Base-by-base conservation (phyloP, 2,888 invertebrate genomes). In the Mesoligia furuncula region DNA sequence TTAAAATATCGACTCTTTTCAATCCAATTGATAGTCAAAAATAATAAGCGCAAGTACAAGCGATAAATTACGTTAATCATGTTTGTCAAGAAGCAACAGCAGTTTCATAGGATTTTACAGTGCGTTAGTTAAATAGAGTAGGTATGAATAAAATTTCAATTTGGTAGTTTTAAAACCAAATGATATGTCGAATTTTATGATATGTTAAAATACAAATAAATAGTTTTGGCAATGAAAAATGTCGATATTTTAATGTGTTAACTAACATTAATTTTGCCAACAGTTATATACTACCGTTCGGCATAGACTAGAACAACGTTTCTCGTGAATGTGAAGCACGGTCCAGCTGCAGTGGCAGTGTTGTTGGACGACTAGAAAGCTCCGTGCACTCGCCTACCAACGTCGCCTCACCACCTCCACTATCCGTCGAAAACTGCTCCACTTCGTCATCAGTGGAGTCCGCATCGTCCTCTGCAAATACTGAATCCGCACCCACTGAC, bases 401-500 rank as follows among this genome's bases (percentile, higher is more conserved):
- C 59, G 94, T 93, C 72, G 93, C 93, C 39, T 95, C 95, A 70
- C 94, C 96, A 79, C 97, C 97, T 86, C 98, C 98, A 90, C 98
- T 98, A 91, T 98, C 98, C 61, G 98, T 98, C 80, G 98, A 98
- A 92, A 98, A 98, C 90, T 98, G 98, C 90, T 98, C 98, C 89
- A 98, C 98, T 91, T 98, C 98, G 90, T 98, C 98, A 92, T 98
- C 98, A 27, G 98, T 98, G 89, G 98, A 98, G 87, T 97, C 97
- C 75, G 95, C 97, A 85, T 98, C 98, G 89, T 97, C 97, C 91
- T 98, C 98, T 77, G 97, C 97, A 93, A 98, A 98, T 79, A 98
- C 98, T 36, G 98, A 98, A 93, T 98, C 98, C 73, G 98, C 98
- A 66, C 98, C 98, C 77, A 98, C 97, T 27, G 98, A 98, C 81